Conservation (phyloP, 2,888 invertebrate genomes). For the Cylloceria caligata region DNA sequence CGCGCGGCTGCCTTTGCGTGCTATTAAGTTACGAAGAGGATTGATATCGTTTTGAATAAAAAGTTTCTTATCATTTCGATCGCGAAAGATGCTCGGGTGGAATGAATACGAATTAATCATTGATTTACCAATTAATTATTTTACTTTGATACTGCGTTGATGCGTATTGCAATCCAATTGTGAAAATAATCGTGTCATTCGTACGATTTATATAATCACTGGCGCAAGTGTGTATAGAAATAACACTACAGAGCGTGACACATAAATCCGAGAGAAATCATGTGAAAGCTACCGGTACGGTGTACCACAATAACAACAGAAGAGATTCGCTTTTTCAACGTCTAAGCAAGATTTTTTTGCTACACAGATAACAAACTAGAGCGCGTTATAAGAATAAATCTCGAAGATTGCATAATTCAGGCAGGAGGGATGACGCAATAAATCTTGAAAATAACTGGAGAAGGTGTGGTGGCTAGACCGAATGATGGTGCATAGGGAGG, state of each 20-base stretch:
- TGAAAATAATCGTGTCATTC: conserved; percentile 33
- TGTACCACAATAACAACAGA: conserved; percentile 52
- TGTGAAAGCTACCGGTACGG: conserved; percentile 57
- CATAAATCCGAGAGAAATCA: conserved; percentile 66
- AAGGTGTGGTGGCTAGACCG: conserved; percentile 34
- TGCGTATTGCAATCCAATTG: neutral
- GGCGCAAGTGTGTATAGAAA: conserved; percentile 33
- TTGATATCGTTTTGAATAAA: conserved; percentile 29
- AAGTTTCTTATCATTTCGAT: conserved; percentile 33
- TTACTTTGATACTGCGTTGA: neutral
- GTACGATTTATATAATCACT: conserved; percentile 24
- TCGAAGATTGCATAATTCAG: conserved; percentile 52
- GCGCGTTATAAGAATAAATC: conserved; percentile 24
- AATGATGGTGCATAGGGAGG: conserved; percentile 14
- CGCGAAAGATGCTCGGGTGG: neutral
- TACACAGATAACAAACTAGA: conserved; percentile 35
- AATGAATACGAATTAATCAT: conserved; percentile 22
- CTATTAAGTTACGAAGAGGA: conserved; percentile 31
- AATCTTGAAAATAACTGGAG: conserved; percentile 58
- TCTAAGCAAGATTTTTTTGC: conserved; percentile 38
- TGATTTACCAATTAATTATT: neutral
- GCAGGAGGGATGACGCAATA: conserved; percentile 57
- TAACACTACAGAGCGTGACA: conserved; percentile 49
- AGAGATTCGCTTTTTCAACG: conserved; percentile 50
- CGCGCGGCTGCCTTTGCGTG: conserved; percentile 51